Evolutionary conservation across 2,113 vertebrate genomes (phyloP).

Genomic region (Ictalurus furcatus): DNA sequence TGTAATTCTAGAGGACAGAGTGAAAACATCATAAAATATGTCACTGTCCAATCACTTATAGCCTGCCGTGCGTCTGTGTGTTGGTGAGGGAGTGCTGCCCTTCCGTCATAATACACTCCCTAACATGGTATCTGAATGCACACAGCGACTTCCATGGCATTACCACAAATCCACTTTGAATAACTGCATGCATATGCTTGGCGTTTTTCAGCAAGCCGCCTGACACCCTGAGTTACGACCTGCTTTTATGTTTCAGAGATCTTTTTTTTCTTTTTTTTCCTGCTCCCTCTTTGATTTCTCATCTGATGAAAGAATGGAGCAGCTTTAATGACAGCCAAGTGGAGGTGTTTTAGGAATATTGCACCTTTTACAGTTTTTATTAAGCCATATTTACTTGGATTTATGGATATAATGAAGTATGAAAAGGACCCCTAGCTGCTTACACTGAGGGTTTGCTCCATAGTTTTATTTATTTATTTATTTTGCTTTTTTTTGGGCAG

Average conservation of each 20-base stretch:
- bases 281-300: constrained; percentile 57
- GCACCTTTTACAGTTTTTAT: constrained; percentile 61
- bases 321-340: constrained; percentile 68
- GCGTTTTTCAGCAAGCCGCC: constrained; percentile 58
- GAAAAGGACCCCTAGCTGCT: constrained; percentile 64
- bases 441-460: constrained; percentile 58
- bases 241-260: constrained; percentile 59
- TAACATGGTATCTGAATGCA: constrained; percentile 62
- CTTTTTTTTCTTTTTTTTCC: constrained; percentile 60
- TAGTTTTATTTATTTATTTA: constrained; percentile 52
- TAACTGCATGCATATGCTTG: constrained; percentile 67
- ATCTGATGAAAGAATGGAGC: constrained; percentile 68
- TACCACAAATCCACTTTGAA: constrained; percentile 61
- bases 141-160: constrained; percentile 41
- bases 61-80: neutral
- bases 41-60: constrained; percentile 3
- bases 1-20: neutral
- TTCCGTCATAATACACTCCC: constrained; percentile 51
- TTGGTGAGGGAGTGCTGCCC: neutral
- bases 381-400: constrained; percentile 65
- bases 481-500: constrained; percentile 30
- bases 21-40: constrained; percentile 16
- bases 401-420: constrained; percentile 66
- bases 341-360: constrained; percentile 63
- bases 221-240: constrained; percentile 65